These are phyloP conservation scores for Nymphicus hollandicus DNA, from an alignment of 2,113 vertebrate species.

Conservation along the genomic window DNA sequence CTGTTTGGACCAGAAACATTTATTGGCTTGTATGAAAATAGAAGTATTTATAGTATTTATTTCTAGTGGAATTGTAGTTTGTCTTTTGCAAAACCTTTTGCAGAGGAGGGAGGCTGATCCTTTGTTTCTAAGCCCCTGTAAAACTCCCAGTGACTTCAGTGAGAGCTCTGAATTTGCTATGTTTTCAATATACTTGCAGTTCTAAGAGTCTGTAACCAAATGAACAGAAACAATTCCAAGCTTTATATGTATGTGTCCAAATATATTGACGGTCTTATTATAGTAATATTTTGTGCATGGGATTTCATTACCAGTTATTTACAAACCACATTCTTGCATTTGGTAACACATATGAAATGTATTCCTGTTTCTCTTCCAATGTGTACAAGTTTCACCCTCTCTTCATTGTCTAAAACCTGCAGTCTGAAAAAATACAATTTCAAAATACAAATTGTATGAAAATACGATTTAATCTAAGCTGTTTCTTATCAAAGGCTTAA, in stretches of 20 bases:
- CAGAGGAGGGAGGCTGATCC: neutral
- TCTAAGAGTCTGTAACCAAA: neutral
- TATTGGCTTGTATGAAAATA: neutral
- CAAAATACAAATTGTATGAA: neutral
- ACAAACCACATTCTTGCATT: neutral
- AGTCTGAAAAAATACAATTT: neutral
- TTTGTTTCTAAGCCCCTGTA: neutral
- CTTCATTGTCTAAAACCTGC: neutral
- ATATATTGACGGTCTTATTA: neutral
- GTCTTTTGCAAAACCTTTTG: neutral
- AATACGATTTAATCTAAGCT: neutral
- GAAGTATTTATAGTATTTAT: neutral
- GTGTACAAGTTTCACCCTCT: fast-evolving
- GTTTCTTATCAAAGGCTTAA: neutral
- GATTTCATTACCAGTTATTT: neutral
- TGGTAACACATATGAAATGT: neutral
- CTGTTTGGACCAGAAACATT: neutral
- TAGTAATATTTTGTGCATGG: neutral
- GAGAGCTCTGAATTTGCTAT: neutral
- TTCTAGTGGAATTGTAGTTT: neutral
- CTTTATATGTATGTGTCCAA: neutral
- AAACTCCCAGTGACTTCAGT: neutral
- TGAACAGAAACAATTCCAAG: neutral
- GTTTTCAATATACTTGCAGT: neutral
- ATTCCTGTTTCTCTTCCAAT: neutral